Evolutionary conservation across 1,140 invertebrate genomes (phyloP).

Genomic region (Drosophila lowei): DNA sequence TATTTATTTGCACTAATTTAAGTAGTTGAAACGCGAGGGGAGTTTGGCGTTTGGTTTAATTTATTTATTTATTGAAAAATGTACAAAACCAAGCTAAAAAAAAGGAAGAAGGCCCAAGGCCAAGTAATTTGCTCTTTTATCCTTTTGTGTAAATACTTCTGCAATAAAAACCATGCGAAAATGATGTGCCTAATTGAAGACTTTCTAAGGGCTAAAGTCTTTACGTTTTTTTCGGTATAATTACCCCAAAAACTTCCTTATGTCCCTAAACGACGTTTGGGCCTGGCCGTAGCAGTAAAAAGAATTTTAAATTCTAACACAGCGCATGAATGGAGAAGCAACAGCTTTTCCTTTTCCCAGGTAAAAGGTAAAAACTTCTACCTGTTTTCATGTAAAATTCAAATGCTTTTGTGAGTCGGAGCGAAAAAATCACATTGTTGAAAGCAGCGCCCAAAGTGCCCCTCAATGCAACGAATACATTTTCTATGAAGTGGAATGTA

Average conservation of each 20-base stretch:
- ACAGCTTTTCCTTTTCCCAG: conserved; percentile 3
- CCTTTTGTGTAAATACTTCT: conserved; percentile 68
- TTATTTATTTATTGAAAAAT: conserved; percentile 75
- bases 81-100: conserved; percentile 58
- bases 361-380: conserved; percentile 17
- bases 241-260: conserved; percentile 51
- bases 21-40: conserved; percentile 51
- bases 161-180: conserved; percentile 62
- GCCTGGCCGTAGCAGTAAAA: not conserved
- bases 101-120: conserved; percentile 23
- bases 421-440: not conserved
- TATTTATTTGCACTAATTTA: conserved; percentile 70
- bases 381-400: conserved; percentile 18
- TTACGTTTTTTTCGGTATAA: conserved; percentile 17
- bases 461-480: not conserved
- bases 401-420: not conserved
- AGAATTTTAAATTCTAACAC: not conserved
- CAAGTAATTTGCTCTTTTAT: conserved; percentile 8
- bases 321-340: not conserved
- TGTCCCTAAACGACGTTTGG: not conserved
- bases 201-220: not conserved
- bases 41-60: conserved; percentile 49
- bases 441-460: not conserved
- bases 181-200: conserved; percentile 58
- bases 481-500: not conserved